Base-by-base conservation (phyloP, 2,888 invertebrate genomes). In the Epirrhoe alternata region DNA sequence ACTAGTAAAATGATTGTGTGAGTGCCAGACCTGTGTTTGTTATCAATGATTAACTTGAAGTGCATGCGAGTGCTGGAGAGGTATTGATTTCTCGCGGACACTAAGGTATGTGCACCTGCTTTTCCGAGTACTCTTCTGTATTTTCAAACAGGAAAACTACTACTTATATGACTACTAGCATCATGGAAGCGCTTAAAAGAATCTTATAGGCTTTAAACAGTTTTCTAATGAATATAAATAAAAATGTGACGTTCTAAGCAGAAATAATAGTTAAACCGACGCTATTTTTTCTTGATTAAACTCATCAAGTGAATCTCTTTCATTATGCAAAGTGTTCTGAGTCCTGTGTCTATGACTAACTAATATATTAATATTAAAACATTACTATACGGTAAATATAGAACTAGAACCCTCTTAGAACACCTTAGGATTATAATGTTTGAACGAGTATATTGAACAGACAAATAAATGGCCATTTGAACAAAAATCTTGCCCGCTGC, bases 41-140 rank as follows among this genome's bases (percentile, higher is more conserved):
- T 73, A 64, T 64, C 66, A 66, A 73, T 71, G 56, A 68, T 64
- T 63, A 63, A 69, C 69, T 69, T 63, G 60, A 66, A 69, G 64
- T 73, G 71, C 70, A 61, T 63, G 70, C 42, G 16, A 47, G 63
- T 50, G 63, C 17, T 24, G 45, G 63, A 56, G 68, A 66, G 60
- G 68, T 57, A 56, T 71, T 73, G 61, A 64, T 73, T 64, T 60
- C 71, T 42, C 51, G 67, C 63, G 71, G 65, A 67, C 59, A 55
- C 30, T 50, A 69, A 73, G 73, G 73, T 73, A 73, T 64, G 73
- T 71, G 62, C 65, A 73, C 62, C 70, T 73, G 70, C 33, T 71
- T 69, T 68, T 52, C 58, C 50, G 35, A 64, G 53, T 55, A 59
- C 38, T 7, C 17, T n/a, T n/a, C 35, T 59, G 38, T 24, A 58